phyloP scores from a whole-genome alignment of 2,888 invertebrate genomes.

The Thymelicus lineola region DNA sequence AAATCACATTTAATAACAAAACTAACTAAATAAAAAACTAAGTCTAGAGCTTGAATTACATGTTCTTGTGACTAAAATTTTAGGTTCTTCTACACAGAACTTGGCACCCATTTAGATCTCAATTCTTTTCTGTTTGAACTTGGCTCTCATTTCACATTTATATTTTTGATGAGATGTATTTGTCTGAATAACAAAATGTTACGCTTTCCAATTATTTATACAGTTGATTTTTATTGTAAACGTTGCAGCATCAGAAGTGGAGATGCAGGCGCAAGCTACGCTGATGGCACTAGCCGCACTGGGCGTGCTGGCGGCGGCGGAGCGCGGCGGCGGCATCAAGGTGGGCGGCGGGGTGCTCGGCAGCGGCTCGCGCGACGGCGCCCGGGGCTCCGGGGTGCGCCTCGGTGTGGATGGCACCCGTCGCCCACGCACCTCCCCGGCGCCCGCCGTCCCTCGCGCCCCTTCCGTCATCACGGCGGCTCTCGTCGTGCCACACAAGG shows the following conservation, averaged over 20 bases:
- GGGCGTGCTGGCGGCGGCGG: slow-evolving; percentile 69
- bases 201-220: too few relatives aligned
- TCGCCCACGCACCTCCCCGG: slow-evolving; percentile 75
- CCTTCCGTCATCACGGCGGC: slow-evolving; percentile 87
- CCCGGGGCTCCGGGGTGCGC: slow-evolving; percentile 72
- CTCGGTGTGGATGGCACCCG: slow-evolving; percentile 68
- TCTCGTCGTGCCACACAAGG: slow-evolving; percentile 91
- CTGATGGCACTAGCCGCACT: slow-evolving; percentile 75
- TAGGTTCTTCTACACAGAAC: too few relatives aligned
- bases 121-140: too few relatives aligned
- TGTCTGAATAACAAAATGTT: too few relatives aligned
- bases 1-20: too few relatives aligned
- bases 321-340: slow-evolving; percentile 77
- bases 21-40: too few relatives aligned
- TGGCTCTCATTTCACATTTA: too few relatives aligned
- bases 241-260: slow-evolving; percentile 69
- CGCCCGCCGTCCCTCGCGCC: slow-evolving; percentile 73
- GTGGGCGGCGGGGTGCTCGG: slow-evolving; percentile 64
- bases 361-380: slow-evolving; percentile 65
- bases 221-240: neutral
- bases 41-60: too few relatives aligned
- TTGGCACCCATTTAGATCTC: too few relatives aligned
- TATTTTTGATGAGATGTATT: too few relatives aligned
- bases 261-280: slow-evolving; percentile 78
- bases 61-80: too few relatives aligned